Evolutionary conservation across 2,888 invertebrate species (phyloP), one percentile per base, ranked within the genome.

Genomic region (Spialia ferax): DNA sequence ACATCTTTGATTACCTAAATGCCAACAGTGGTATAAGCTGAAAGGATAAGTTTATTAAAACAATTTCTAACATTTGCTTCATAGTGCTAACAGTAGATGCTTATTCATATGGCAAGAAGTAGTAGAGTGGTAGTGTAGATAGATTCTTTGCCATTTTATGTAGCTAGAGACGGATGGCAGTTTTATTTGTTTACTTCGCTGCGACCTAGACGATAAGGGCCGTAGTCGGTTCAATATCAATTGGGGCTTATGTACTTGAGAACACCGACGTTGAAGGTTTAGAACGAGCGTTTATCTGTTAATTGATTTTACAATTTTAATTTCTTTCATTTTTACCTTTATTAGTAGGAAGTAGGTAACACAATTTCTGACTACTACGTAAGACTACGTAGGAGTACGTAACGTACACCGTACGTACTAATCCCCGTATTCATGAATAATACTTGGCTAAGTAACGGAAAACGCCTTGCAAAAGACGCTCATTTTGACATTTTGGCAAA

Each of bases 151-250:
- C 56, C 32, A 35, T 57, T 50, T 35, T 56, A 64, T 48, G 57
- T 65, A 65, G 35, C 22, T 50, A 65, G 65, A 63, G 38, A 57
- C 10, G 10, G 57, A 65, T 59, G 38, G 50, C 50, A 35, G 57
- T 59, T 59, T 57, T 65, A 38, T 59, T 57, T 59, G 65, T 65
- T 65, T 65, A 59, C 50, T 57, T 65, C 38, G 57, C 57, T 52
- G 23, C 65, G 65, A 65, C 22, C 56, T 35, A 50, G 35, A 29
- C 48, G 35, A 57, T 64, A 35, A 56, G 22, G 20, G 56, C 48
- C 57, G 22, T 23, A 35, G 20, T 18, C 45, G 35, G 23, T 64
- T 56, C 63, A 64, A 56, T 65, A 65, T 38, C 38, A 50, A 18
- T 50, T 57, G 23, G 48, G 26, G 26, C 7, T 23, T 26, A 54